Conservation (phyloP, 2,888 invertebrate species). For the Linyphia triangularis region DNA sequence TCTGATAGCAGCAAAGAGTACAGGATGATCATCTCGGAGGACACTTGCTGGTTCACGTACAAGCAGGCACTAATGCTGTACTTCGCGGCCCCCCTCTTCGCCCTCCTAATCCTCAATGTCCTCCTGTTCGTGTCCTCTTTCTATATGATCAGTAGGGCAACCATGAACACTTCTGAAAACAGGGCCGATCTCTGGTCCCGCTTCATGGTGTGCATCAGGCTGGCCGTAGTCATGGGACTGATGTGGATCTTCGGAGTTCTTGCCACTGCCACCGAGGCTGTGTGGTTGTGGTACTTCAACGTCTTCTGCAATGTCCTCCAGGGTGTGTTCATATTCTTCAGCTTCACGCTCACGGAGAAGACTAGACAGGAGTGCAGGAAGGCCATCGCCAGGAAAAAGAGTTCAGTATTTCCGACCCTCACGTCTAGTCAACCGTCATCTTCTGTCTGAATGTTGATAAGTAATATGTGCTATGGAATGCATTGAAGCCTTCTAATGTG, state of each 20-base stretch:
- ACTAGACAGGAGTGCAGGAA: slow-evolving; percentile 76
- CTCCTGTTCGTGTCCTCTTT: slow-evolving; percentile 80
- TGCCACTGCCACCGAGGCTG: slow-evolving; percentile 80
- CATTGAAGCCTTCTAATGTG: too few species aligned
- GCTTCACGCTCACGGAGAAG: slow-evolving; percentile 81
- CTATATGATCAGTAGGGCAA: slow-evolving; percentile 79
- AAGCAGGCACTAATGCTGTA: slow-evolving; percentile 81
- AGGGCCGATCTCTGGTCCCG: slow-evolving; percentile 20
- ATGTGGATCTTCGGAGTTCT: slow-evolving; percentile 81
- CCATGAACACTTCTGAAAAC: slow-evolving; percentile 27
- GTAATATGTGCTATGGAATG: too few species aligned
- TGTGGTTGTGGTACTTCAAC: slow-evolving; percentile 81
- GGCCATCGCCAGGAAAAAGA: slow-evolving; percentile 10
- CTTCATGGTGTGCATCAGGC: slow-evolving; percentile 79
- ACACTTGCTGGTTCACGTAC: slow-evolving; percentile 82
- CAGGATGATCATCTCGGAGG: slow-evolving; percentile 81
- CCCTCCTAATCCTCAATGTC: slow-evolving; percentile 80
- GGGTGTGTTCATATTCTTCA: slow-evolving; percentile 81
- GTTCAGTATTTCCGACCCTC: slow-evolving; percentile 39
- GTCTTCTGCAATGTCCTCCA: slow-evolving; percentile 81
- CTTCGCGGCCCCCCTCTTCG: slow-evolving; percentile 81
- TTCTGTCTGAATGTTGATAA: not conserved
- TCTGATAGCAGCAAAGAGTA: slow-evolving; percentile 75
- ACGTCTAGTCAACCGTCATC: not conserved
- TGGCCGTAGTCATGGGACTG: slow-evolving; percentile 81